A percentile compares a stretch with the other conserved stretches of the same genome.
These are phyloP conservation scores for Platycheirus albimanus DNA, from an alignment of 2,888 invertebrate species.

Conservation along the genomic window DNA sequence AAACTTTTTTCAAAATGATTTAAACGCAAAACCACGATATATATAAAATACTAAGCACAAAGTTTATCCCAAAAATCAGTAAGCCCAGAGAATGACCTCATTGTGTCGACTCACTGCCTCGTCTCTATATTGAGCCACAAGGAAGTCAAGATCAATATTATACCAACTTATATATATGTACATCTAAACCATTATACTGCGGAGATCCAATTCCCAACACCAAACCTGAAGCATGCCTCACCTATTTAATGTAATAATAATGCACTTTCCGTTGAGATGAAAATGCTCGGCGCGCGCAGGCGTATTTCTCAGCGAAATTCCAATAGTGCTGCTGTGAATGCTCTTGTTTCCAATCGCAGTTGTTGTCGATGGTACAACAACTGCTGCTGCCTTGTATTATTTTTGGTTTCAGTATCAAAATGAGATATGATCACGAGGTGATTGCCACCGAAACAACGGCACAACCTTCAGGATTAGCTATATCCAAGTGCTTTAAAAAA, in stretches of 20 bases:
- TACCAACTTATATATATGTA: conserved; percentile 12
- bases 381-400: conserved; percentile 16
- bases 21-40: too few species aligned
- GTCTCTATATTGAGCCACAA: conserved; percentile 41
- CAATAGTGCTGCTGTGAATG: conserved; percentile 44
- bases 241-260: background rate
- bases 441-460: conserved; percentile 53
- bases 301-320: conserved; percentile 22
- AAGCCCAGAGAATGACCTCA: conserved; percentile 49
- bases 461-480: conserved; percentile 63
- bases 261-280: conserved; percentile 14
- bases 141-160: conserved; percentile 65
- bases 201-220: background rate
- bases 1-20: too few species aligned
- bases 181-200: conserved; percentile 16
- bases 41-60: too few species aligned
- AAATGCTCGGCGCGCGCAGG: conserved; percentile 12
- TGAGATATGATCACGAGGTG: conserved; percentile 65
- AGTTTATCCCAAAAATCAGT: conserved; percentile 47
- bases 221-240: conserved; percentile 11
- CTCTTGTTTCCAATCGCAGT: conserved; percentile 16
- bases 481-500: conserved; percentile 49
- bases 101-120: conserved; percentile 49
- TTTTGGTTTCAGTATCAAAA: conserved; percentile 39
- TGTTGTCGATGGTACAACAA: too few species aligned